Percentiles rank a stretch among this genome's conserved stretches.
Conservation (phyloP, 2,113 vertebrate species). For the Tetrax tetrax region DNA sequence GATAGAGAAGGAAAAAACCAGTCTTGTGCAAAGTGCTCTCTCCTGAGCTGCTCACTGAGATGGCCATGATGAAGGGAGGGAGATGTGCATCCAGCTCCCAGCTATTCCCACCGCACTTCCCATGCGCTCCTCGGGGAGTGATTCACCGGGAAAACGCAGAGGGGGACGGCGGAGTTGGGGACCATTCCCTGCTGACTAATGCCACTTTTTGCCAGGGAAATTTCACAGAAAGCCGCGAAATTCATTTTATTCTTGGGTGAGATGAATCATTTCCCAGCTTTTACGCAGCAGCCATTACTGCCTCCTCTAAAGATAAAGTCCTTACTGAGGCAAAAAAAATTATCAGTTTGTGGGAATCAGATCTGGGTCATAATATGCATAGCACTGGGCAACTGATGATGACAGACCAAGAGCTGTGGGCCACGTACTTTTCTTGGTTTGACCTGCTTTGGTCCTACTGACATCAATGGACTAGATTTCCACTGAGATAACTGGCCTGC, state of each 20-base stretch:
- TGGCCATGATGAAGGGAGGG: fast-evolving
- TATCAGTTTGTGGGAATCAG: background rate
- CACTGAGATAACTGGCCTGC: background rate
- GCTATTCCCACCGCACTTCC: background rate
- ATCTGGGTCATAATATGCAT: background rate
- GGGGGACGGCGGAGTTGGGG: background rate
- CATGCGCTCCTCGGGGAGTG: fast-evolving
- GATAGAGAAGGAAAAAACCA: background rate
- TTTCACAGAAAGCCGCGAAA: background rate
- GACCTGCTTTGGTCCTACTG: conserved; percentile 31
- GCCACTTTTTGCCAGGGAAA: background rate
- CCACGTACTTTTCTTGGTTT: conserved; percentile 15
- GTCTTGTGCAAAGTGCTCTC: background rate
- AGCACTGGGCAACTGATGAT: background rate
- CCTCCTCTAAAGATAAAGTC: background rate
- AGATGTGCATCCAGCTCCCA: fast-evolving
- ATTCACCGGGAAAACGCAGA: background rate
- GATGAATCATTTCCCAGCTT: background rate
- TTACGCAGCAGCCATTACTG: background rate
- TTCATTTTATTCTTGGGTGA: background rate
- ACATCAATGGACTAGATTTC: conserved; percentile 22
- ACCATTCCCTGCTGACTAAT: background rate
- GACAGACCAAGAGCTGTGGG: background rate
- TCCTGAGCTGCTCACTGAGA: background rate
- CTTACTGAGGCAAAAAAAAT: background rate